Percentiles rank a stretch among this genome's conserved stretches.
phyloP scores from a whole-genome alignment of 2,113 vertebrate genomes.

The Laticauda colubrina region DNA sequence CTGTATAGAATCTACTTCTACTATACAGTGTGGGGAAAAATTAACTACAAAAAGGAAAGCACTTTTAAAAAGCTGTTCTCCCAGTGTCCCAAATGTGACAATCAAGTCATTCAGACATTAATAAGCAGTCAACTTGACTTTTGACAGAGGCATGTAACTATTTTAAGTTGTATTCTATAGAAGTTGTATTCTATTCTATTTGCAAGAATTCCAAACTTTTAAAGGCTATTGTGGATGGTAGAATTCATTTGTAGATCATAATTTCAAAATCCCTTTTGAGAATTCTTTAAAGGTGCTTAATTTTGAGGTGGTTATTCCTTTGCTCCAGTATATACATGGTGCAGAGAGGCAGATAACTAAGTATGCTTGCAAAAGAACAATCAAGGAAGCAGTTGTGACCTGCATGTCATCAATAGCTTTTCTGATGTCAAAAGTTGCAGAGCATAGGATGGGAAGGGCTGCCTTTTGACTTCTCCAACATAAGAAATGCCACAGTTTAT shows the following conservation, averaged over 20 bases:
- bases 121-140: background rate
- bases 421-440: background rate
- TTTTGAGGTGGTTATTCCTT: background rate
- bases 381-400: background rate
- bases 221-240: background rate
- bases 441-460: background rate
- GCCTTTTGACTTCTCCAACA: background rate
- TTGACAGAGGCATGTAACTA: accelerated
- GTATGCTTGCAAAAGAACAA: background rate
- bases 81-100: background rate
- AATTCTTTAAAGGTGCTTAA: background rate
- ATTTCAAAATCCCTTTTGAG: background rate
- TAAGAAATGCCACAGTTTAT: too few relatives aligned
- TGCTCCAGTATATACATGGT: background rate
- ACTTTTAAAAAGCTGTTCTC: background rate
- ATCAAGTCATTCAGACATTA: background rate
- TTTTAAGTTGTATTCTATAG: background rate
- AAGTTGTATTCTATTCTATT: too few relatives aligned
- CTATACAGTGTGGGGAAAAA: background rate
- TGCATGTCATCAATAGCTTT: background rate
- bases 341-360: background rate
- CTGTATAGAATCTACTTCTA: too few relatives aligned
- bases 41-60: background rate
- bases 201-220: conserved; percentile 20
- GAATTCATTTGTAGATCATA: background rate